These are phyloP conservation scores for Drosophila funebris DNA, from an alignment of 1,140 invertebrate genomes.

Conservation along the genomic window DNA sequence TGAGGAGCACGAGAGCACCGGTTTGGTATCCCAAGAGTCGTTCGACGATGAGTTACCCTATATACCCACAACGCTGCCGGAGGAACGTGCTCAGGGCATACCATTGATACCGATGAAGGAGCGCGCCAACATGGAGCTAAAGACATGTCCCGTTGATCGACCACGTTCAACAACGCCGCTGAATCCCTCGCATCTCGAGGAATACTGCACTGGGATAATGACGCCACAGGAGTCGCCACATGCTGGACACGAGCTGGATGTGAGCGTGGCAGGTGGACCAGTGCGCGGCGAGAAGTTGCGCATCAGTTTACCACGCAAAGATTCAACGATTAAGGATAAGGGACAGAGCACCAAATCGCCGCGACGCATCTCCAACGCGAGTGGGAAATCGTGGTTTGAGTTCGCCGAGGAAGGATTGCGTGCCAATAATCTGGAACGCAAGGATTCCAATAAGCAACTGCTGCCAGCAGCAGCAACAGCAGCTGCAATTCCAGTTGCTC, in stretches of 20 bases:
- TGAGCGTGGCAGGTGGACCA: conserved; percentile 27
- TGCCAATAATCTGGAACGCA: conserved; percentile 71
- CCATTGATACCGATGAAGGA: conserved; percentile 92
- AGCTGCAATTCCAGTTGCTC: conserved; percentile 10
- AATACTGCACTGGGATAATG: conserved; percentile 85
- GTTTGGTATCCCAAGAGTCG: conserved; percentile 91
- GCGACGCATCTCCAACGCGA: conserved; percentile 83
- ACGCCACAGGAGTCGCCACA: conserved; percentile 72
- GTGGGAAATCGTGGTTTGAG: conserved; percentile 86
- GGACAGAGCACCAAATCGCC: conserved; percentile 83
- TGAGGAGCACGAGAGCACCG: conserved; percentile 88
- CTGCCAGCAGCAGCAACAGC: conserved; percentile 45
- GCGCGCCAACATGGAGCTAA: conserved; percentile 88
- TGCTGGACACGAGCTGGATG: conserved; percentile 62
- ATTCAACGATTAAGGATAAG: conserved; percentile 81
- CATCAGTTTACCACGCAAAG: conserved; percentile 88
- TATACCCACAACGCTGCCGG: conserved; percentile 92
- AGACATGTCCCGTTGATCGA: conserved; percentile 93
- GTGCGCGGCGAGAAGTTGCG: conserved; percentile 87
- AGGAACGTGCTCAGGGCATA: conserved; percentile 91
- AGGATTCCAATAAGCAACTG: conserved; percentile 73
- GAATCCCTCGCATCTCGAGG: conserved; percentile 90
- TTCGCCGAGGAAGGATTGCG: conserved; percentile 86
- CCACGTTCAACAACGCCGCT: conserved; percentile 93
- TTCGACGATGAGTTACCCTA: conserved; percentile 95